phyloP scores from a whole-genome alignment of 2,797 vertebrate genomes.

The Enteromius radiatus region DNA sequence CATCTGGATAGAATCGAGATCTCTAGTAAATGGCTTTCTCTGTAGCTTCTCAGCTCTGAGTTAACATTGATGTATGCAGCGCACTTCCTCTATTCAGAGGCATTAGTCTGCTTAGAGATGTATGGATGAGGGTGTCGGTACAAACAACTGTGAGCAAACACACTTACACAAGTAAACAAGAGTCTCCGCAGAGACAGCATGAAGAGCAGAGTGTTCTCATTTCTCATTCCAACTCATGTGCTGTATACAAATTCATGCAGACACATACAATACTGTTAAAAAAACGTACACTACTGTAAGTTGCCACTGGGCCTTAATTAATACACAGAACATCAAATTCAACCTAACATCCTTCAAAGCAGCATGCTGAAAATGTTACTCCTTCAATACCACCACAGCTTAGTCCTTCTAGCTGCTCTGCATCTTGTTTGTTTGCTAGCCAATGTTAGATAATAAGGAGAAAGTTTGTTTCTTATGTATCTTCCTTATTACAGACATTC shows the following conservation, averaged over 20 bases:
- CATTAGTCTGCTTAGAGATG: constrained; percentile 34
- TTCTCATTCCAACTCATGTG: constrained; percentile 16
- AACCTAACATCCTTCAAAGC: neutral
- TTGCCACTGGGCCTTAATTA: neutral
- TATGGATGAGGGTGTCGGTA: constrained; percentile 24
- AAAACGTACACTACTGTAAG: neutral
- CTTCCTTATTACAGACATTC: neutral
- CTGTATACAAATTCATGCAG: neutral
- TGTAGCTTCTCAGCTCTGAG: neutral
- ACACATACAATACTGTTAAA: neutral
- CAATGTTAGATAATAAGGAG: neutral
- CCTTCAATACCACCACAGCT: neutral
- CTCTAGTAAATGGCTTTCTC: neutral
- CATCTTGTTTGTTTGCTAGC: neutral
- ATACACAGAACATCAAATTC: neutral
- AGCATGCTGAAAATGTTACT: neutral
- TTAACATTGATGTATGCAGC: neutral
- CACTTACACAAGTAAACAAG: constrained; percentile 36
- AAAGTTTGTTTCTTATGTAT: neutral
- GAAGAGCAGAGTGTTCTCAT: neutral
- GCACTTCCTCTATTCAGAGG: neutral
- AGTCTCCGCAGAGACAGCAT: constrained; percentile 6
- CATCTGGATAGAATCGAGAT: neutral
- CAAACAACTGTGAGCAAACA: constrained; percentile 35
- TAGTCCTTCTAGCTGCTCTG: neutral